phyloP scores from a whole-genome alignment of 2,113 vertebrate genomes.

The Origma solitaria region DNA sequence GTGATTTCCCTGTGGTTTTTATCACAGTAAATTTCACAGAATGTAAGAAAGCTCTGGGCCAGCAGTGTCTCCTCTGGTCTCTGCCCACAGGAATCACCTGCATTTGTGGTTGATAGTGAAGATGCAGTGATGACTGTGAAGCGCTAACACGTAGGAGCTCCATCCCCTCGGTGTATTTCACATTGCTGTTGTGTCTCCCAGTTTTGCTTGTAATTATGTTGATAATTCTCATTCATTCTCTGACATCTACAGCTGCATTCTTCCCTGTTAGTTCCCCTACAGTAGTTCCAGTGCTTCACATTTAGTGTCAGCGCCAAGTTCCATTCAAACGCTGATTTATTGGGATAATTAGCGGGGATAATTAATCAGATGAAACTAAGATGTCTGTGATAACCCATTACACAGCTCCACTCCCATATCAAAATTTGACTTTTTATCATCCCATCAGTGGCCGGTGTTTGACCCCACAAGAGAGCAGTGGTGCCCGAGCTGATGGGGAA shows the following conservation, averaged over 20 bases:
- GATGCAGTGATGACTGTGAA: background rate
- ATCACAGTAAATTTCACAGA: background rate
- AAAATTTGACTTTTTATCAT: background rate
- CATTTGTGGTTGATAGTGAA: background rate
- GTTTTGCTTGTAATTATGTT: background rate
- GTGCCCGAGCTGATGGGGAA: background rate
- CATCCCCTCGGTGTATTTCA: background rate
- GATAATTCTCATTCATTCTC: background rate
- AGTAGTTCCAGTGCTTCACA: background rate
- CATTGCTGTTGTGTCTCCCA: background rate
- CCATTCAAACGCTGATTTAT: background rate
- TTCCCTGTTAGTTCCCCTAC: background rate
- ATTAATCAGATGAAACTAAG: background rate
- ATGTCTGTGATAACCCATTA: background rate
- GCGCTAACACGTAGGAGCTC: background rate
- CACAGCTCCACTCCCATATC: background rate
- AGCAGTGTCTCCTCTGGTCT: background rate
- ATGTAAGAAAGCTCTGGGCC: background rate
- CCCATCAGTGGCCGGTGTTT: background rate
- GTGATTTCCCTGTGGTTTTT: background rate
- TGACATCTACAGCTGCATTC: background rate
- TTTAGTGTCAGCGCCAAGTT: background rate
- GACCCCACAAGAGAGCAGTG: rapidly evolving
- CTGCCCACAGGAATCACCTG: background rate
- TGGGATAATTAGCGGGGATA: background rate